Conservation (phyloP, 2,113 vertebrate genomes). For the Macroglossus sobrinus region DNA sequence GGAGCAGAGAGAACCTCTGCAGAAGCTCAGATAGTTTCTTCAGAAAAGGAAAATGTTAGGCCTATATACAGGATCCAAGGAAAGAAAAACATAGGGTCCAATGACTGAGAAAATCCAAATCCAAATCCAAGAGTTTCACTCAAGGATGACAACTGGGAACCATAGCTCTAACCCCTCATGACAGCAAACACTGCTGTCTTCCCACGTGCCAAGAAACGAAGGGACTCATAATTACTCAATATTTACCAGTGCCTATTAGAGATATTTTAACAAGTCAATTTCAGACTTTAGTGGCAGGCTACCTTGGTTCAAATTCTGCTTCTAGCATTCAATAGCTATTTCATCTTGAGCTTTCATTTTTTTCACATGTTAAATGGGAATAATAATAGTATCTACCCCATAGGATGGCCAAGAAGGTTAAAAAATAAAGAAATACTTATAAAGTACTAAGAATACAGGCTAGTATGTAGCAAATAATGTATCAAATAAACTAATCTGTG, state of each 20-base stretch:
- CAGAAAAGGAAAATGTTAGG: background rate
- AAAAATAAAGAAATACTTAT: background rate
- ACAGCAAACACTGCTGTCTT: background rate
- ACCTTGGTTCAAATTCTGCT: background rate
- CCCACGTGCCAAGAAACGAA: background rate
- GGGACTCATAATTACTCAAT: background rate
- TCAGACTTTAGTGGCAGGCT: background rate
- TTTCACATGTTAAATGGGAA: background rate
- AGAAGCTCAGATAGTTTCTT: background rate
- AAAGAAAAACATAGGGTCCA: background rate
- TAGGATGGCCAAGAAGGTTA: background rate
- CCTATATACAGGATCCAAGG: background rate
- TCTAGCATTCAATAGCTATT: background rate
- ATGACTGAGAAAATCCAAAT: background rate
- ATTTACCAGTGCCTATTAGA: background rate
- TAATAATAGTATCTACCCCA: background rate
- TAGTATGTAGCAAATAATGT: background rate
- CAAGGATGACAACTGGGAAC: background rate
- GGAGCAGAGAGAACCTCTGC: background rate
- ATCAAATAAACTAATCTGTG: background rate
- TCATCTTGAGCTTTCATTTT: background rate
- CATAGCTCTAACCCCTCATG: background rate
- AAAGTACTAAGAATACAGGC: background rate
- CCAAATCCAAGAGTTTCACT: background rate
- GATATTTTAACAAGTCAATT: background rate